phyloP scores from a whole-genome alignment of 2,888 invertebrate species.

The Bruchidius siliquastri region DNA sequence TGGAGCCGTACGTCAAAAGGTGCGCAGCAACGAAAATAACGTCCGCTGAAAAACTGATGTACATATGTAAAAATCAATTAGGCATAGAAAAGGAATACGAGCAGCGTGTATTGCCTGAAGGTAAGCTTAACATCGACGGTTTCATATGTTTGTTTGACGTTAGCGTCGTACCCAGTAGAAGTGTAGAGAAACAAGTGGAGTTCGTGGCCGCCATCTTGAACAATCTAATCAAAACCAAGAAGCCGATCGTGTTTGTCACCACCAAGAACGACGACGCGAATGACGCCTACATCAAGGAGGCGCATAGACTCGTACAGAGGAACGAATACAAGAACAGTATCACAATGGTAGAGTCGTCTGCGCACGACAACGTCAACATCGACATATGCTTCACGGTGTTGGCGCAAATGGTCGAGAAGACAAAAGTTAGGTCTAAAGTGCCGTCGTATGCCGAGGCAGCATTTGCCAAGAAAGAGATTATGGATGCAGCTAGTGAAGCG shows the following conservation, averaged over 20 bases:
- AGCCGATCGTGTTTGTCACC: slow-evolving; percentile 90
- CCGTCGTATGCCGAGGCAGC: slow-evolving; percentile 79
- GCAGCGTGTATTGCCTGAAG: slow-evolving; percentile 88
- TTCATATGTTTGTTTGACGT: slow-evolving; percentile 96
- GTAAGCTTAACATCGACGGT: slow-evolving; percentile 87
- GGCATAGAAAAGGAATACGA: slow-evolving; percentile 97
- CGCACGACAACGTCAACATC: slow-evolving; percentile 94
- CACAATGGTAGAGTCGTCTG: slow-evolving; percentile 88
- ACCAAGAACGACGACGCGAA: slow-evolving; percentile 93
- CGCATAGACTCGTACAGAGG: slow-evolving; percentile 78
- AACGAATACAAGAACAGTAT: slow-evolving; percentile 90
- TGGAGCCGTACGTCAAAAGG: slow-evolving; percentile 90
- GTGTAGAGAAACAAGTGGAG: slow-evolving; percentile 87
- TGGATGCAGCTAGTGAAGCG: slow-evolving; percentile 87
- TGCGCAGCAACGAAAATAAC: slow-evolving; percentile 87
- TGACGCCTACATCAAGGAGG: slow-evolving; percentile 82
- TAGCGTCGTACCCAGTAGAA: slow-evolving; percentile 85
- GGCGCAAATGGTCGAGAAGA: slow-evolving; percentile 89
- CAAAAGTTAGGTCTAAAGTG: slow-evolving; percentile 68
- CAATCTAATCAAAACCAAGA: slow-evolving; percentile 86
- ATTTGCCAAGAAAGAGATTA: slow-evolving; percentile 76
- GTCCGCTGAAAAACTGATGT: slow-evolving; percentile 98
- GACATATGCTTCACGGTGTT: slow-evolving; percentile 86
- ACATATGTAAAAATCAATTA: slow-evolving; percentile 97
- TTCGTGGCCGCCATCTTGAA: slow-evolving; percentile 78